Percentiles rank a stretch among this genome's conserved stretches.
Evolutionary conservation across 2,888 invertebrate genomes (phyloP).

Genomic region (Zeuzera pyrina): DNA sequence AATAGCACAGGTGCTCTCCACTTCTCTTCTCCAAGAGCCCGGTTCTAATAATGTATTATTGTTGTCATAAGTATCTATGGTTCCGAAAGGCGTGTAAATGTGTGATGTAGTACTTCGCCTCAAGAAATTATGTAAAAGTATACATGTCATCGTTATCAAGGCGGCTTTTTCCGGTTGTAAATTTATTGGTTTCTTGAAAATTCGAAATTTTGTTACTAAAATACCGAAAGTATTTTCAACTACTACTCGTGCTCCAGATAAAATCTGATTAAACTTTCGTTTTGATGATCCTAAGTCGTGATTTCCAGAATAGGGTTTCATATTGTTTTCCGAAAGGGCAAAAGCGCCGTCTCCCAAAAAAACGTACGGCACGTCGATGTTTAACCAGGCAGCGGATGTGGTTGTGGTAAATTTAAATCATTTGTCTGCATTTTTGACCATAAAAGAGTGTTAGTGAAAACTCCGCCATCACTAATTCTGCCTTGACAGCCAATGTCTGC

Average conservation of each 20-base stretch:
- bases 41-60: constrained; percentile 10
- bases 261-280: constrained; percentile 16
- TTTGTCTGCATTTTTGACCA: constrained; percentile 20
- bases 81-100: constrained; percentile 11
- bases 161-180: constrained; percentile 10
- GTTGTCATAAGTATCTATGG: constrained; percentile 13
- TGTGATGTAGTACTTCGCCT: constrained; percentile 12
- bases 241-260: constrained; percentile 12
- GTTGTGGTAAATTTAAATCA: constrained; percentile 18
- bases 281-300: constrained; percentile 15
- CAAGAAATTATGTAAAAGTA: constrained; percentile 18
- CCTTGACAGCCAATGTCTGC: constrained; percentile 19
- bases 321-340: constrained; percentile 15
- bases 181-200: constrained; percentile 13
- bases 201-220: constrained; percentile 12
- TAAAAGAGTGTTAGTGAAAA: constrained; percentile 18
- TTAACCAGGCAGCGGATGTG: constrained; percentile 16
- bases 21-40: constrained; percentile 15
- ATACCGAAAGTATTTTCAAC: constrained; percentile 18
- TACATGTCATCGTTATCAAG: constrained; percentile 14
- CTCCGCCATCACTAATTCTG: constrained; percentile 19
- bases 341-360: constrained; percentile 17
- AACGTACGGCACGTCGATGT: constrained; percentile 14
- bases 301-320: constrained; percentile 19
- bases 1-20: constrained; percentile 7